A percentile compares a stretch with the other conserved stretches of the same genome.
phyloP scores from a whole-genome alignment of 2,797 vertebrate genomes.

The Poeciliopsis infans region DNA sequence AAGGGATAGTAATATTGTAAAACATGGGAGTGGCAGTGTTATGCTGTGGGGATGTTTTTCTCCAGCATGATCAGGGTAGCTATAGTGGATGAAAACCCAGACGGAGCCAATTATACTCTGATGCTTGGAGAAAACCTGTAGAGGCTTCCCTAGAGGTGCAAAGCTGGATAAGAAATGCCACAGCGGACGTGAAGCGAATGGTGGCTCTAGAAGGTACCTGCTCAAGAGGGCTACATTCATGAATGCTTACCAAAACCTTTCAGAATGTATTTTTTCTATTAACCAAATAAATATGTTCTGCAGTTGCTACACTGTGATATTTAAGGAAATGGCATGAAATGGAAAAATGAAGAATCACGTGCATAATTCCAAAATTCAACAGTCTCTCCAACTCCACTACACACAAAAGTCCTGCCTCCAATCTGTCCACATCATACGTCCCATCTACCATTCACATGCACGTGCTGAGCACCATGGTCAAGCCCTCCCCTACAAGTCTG shows the following conservation, averaged over 20 bases:
- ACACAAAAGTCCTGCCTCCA: conserved; percentile 54
- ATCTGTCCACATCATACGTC: conserved; percentile 38
- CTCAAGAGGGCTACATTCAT: neutral
- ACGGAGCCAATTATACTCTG: neutral
- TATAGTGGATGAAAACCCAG: neutral
- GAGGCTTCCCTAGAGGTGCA: neutral
- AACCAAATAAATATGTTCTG: neutral
- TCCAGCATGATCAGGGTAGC: neutral
- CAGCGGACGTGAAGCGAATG: neutral
- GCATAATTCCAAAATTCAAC: conserved; percentile 70
- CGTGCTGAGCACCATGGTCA: conserved; percentile 42
- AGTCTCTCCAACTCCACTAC: conserved; percentile 46
- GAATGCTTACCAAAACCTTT: neutral
- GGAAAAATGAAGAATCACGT: neutral
- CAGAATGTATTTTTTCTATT: neutral
- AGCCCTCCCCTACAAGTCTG: conserved; percentile 25
- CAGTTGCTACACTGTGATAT: neutral
- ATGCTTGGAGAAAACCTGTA: neutral
- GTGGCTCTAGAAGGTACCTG: neutral
- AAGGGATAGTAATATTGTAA: neutral
- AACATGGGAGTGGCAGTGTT: neutral
- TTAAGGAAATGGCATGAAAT: neutral
- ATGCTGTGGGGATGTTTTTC: neutral
- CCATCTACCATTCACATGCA: conserved; percentile 35
- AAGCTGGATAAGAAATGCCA: neutral